Conservation (phyloP, 2,797 vertebrate genomes). For the Mormyrus hasselquistii region DNA sequence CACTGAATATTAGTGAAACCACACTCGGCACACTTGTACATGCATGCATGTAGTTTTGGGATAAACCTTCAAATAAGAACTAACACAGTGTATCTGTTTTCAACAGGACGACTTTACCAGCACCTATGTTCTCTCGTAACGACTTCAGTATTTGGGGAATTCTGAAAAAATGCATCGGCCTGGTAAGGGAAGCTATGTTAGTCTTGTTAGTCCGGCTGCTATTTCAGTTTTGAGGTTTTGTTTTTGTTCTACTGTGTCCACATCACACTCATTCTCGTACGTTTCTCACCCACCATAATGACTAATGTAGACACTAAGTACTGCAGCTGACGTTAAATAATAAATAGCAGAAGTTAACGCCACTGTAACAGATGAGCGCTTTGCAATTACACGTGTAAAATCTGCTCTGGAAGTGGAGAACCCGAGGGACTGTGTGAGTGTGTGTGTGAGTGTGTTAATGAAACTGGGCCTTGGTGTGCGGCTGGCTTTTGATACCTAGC, state of each 20-base stretch:
- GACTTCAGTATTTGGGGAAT: constrained; percentile 92
- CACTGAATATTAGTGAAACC: neutral
- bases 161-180: constrained; percentile 91
- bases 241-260: neutral
- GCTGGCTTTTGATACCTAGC: neutral
- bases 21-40: neutral
- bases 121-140: constrained; percentile 85
- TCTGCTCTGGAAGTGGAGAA: neutral
- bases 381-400: neutral
- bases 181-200: constrained; percentile 66
- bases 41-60: neutral
- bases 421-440: neutral
- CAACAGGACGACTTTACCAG: constrained; percentile 76
- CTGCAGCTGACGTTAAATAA: neutral
- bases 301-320: neutral
- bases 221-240: neutral
- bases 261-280: neutral
- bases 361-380: neutral
- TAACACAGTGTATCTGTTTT: neutral
- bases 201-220: neutral
- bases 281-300: neutral
- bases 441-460: neutral
- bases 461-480: neutral
- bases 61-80: neutral
- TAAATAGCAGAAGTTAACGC: neutral